Conservation (phyloP, 1,140 invertebrate genomes). For the Daktulosphaira vitifoliae region DNA sequence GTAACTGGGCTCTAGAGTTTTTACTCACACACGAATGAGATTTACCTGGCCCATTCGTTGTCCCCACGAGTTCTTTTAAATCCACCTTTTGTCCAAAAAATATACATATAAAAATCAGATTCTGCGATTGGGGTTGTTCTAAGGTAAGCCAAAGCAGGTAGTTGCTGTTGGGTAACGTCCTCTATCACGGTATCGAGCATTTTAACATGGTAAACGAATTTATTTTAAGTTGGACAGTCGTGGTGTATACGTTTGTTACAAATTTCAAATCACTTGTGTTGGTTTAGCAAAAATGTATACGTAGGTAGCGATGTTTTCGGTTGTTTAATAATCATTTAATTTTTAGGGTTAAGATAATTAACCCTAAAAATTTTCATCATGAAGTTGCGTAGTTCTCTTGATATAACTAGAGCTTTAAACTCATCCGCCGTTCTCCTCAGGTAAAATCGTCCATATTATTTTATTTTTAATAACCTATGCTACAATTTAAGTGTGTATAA, state of each 20-base stretch:
- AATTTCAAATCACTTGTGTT: too few species aligned
- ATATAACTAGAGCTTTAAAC: not conserved
- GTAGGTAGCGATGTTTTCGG: too few species aligned
- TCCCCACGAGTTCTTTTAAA: not conserved
- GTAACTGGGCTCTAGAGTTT: too few species aligned
- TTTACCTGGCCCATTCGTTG: not conserved
- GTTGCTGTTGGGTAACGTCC: not conserved
- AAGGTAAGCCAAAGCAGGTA: slow-evolving; percentile 12
- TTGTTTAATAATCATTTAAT: too few species aligned
- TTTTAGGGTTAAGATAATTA: too few species aligned
- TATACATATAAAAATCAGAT: not conserved
- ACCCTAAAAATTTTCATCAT: slow-evolving; percentile 2
- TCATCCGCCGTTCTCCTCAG: not conserved
- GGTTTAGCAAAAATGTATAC: too few species aligned
- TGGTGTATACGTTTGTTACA: too few species aligned
- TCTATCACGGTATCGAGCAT: not conserved
- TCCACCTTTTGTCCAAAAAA: slow-evolving; percentile 19
- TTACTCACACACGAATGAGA: not conserved
- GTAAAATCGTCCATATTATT: too few species aligned
- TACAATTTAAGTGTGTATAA: too few species aligned
- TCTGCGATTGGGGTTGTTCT: not conserved
- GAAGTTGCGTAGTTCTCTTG: not conserved
- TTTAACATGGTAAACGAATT: not conserved
- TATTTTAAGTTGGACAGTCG: not conserved
- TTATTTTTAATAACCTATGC: too few species aligned